Evolutionary conservation across 2,113 vertebrate species (phyloP).

Genomic region (Dermatemys mawii): DNA sequence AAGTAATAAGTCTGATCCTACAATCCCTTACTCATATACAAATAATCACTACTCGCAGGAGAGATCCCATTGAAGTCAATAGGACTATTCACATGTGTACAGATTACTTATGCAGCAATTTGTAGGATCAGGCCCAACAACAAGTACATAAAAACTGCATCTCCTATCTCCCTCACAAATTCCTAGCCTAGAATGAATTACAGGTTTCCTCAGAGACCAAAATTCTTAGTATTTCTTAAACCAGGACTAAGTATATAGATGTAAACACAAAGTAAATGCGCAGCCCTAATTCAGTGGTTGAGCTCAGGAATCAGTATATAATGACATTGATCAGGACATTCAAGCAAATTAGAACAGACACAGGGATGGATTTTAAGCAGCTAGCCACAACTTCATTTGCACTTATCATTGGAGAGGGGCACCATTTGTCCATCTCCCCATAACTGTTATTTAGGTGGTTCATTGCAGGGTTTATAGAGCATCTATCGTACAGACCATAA

Average conservation of each 20-base stretch:
- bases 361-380: not conserved
- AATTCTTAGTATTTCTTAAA: not conserved
- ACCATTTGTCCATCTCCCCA: not conserved
- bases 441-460: not conserved
- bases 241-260: not conserved
- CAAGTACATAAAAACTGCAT: not conserved
- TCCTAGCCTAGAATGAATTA: not conserved
- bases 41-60: constrained; percentile 1
- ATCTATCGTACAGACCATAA: not conserved
- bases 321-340: not conserved
- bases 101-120: not conserved
- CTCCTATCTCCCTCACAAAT: not conserved
- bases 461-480: not conserved
- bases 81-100: not conserved
- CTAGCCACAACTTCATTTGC: not conserved
- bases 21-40: not conserved
- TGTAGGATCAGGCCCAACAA: not conserved
- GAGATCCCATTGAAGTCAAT: not conserved
- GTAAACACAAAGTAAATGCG: not conserved
- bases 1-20: constrained; percentile 37
- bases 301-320: not conserved
- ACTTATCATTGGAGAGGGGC: no score
- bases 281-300: not conserved
- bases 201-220: not conserved
- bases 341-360: not conserved